These are phyloP conservation scores for Cremastinae sp. DNA, from an alignment of 2,888 invertebrate species.

Conservation along the genomic window DNA sequence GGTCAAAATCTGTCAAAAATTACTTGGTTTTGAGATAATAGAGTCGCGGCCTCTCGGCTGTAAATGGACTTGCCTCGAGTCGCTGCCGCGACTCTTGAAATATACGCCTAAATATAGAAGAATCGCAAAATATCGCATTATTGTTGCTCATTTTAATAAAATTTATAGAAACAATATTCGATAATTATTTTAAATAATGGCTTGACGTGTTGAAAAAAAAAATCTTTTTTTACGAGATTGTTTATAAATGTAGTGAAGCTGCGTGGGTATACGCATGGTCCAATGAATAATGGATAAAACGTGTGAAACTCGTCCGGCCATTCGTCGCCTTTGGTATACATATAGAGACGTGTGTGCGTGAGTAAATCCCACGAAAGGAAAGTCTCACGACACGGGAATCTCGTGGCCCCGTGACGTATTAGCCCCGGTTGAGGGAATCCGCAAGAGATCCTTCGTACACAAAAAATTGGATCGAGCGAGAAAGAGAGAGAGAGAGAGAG, in stretches of 20 bases:
- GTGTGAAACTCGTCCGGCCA: constrained; percentile 63
- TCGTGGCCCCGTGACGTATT: constrained; percentile 61
- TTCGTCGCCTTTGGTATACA: constrained; percentile 30
- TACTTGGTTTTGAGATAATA: too few species aligned
- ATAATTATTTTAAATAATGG: too few species aligned
- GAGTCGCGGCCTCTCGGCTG: too few species aligned
- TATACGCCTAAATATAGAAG: too few species aligned
- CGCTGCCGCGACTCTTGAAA: too few species aligned
- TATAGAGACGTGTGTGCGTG: constrained; percentile 49
- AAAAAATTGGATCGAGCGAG: constrained; percentile 11
- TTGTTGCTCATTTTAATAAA: too few species aligned
- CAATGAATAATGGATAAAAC: constrained; percentile 60
- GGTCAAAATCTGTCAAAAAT: too few species aligned
- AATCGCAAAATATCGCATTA: too few species aligned
- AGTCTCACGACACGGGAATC: constrained; percentile 62
- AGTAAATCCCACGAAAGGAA: constrained; percentile 63
- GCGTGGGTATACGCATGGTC: not conserved
- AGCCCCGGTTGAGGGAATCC: constrained; percentile 54
- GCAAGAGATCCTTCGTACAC: constrained; percentile 11
- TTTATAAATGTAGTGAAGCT: not conserved
- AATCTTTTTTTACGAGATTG: too few species aligned
- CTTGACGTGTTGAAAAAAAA: too few species aligned
- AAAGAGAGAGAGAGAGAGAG: constrained; percentile 4
- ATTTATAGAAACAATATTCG: too few species aligned
- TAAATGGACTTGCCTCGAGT: too few species aligned